Evolutionary conservation across 2,113 vertebrate species (phyloP).

Genomic region (Antechinus stuartii): DNA sequence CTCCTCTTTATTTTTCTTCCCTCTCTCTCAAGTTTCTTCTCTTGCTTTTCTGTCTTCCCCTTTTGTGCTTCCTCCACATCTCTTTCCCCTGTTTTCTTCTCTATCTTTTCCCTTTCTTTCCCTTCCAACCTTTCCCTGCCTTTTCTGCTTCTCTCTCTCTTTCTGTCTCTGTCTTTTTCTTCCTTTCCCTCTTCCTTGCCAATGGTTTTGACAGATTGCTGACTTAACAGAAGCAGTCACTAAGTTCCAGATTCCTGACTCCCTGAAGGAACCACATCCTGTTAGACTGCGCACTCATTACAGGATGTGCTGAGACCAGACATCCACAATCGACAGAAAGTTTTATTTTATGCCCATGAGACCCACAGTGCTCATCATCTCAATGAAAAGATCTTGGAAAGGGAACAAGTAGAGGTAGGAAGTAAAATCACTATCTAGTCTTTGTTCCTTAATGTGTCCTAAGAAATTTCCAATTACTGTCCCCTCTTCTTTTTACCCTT

Average conservation of each 20-base stretch:
- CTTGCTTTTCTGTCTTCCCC: neutral
- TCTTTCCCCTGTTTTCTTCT: neutral
- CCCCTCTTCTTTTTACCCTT: neutral
- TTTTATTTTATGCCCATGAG: constrained; percentile 12
- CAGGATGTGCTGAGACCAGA: constrained; percentile 14
- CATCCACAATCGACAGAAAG: neutral
- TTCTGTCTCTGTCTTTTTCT: neutral
- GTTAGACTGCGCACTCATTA: constrained; percentile 1
- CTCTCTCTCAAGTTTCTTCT: neutral
- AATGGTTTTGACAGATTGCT: neutral
- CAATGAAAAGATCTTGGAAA: neutral
- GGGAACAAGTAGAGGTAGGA: neutral
- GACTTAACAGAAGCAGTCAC: neutral
- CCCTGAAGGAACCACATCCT: neutral
- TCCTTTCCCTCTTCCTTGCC: too few relatives aligned
- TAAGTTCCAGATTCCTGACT: constrained; percentile 27
- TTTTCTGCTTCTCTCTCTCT: neutral
- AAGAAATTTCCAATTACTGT: neutral
- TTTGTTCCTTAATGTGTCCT: neutral
- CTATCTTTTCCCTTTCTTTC: neutral
- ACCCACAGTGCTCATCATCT: neutral
- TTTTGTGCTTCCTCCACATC: neutral
- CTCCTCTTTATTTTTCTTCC: too few relatives aligned
- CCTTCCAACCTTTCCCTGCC: neutral
- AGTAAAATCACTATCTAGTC: neutral